Base-by-base conservation (phyloP, 1,140 invertebrate genomes). In the Drosophila equinoxialis region DNA sequence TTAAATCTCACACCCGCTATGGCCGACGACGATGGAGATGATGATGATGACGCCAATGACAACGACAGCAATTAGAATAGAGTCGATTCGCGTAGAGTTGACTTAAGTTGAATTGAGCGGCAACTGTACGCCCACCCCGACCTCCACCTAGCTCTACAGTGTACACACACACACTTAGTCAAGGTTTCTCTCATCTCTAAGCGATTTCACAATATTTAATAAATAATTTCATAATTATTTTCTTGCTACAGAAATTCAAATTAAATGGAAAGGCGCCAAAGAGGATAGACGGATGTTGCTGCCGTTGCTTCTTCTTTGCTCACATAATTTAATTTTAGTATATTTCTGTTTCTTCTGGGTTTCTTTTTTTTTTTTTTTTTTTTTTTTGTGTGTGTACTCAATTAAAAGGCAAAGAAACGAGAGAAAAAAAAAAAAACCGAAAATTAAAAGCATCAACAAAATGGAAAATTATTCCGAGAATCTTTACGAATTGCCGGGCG, bases 191-290 rank as follows among this genome's bases (percentile, higher is more conserved):
- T 60, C 51, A 68, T 67, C 37, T 65, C 30, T 39, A 73, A 79
- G 68, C 66, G 83, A 83, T 86, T 87, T 87, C 84, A 87, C 76
- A 87, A 87, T 83, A 89, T 80, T 87, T 87, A 87, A 89, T 87
- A 87, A 87, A 87, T 87, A 89, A 87, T 87, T 83, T 87, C 84
- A 87, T 89, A 84, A 87, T 87, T 82, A 79, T 79, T 86, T 82
- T 71, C 67, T 74, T 73, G 69, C 76, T 82, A 57, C 65, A 42
- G 71, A 77, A 82, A 87, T 79, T 82, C 69, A 86, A 87, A 78
- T 72, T 68, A 87, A 89, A 71, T 70, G 39, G 45, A 51, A 63
- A 74, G 81, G 54, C 81, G 75, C 69, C 77, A 54, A 61, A 71
- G 65, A 71, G 70, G 58, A 85, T 85, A 75, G 74, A 45, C 30